Evolutionary conservation across 2,113 vertebrate species (phyloP).

Genomic region (Rhinogobius similis): DNA sequence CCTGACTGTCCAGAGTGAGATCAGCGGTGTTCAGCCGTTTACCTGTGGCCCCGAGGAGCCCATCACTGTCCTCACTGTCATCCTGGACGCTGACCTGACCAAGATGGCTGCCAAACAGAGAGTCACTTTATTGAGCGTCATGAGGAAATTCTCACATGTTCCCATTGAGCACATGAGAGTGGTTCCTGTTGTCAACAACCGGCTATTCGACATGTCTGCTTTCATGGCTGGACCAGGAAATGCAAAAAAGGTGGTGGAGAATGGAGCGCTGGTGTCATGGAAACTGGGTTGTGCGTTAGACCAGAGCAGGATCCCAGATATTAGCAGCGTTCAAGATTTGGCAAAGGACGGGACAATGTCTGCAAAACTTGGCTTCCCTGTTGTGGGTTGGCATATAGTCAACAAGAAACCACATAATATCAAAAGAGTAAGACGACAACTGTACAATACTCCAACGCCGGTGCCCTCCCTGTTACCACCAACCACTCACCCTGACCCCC

Average conservation of each 20-base stretch:
- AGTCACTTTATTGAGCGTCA: conserved; percentile 82
- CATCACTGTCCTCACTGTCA: conserved; percentile 91
- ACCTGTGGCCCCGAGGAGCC: conserved; percentile 86
- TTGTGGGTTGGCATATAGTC: conserved; percentile 97
- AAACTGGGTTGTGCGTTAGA: conserved; percentile 92
- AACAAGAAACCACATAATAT: conserved; percentile 92
- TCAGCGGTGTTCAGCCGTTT: conserved; percentile 72
- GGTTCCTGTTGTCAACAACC: conserved; percentile 95
- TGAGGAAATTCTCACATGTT: conserved; percentile 89
- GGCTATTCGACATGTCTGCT: conserved; percentile 96
- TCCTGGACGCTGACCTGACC: conserved; percentile 94
- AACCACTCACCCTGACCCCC: conserved; percentile 85
- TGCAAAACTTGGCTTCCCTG: conserved; percentile 88
- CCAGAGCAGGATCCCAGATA: conserved; percentile 89
- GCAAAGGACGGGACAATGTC: conserved; percentile 95
- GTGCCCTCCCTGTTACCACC: conserved; percentile 87
- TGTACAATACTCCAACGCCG: conserved; percentile 92
- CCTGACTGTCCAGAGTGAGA: conserved; percentile 72
- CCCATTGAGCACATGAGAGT: conserved; percentile 90
- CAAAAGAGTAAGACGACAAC: conserved; percentile 88
- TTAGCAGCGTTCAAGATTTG: conserved; percentile 87
- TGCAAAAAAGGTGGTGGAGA: conserved; percentile 96
- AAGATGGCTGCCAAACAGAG: conserved; percentile 93
- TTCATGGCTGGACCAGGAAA: conserved; percentile 98
- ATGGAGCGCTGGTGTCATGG: conserved; percentile 93